These are phyloP conservation scores for Dorcus parallelipipedus DNA, from an alignment of 2,888 invertebrate species.

Conservation along the genomic window DNA sequence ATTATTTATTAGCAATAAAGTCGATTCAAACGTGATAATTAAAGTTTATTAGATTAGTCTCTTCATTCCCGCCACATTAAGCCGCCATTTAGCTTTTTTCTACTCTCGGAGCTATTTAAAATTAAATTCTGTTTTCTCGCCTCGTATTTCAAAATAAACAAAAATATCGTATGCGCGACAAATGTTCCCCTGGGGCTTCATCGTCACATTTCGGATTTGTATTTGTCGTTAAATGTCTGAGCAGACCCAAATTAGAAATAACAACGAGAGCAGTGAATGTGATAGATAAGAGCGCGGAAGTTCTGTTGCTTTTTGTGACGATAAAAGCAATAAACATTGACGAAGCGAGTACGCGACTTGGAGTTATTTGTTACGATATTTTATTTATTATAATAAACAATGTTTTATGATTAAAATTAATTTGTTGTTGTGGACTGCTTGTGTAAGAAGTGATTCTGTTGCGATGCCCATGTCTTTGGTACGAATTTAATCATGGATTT, in stretches of 20 bases:
- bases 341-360: not conserved
- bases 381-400: not conserved
- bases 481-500: conserved; percentile 2
- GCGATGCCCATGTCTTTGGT: not conserved
- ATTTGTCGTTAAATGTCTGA: not conserved
- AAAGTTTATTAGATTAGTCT: too few relatives aligned
- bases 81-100: too few relatives aligned
- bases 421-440: not conserved
- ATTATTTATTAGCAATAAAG: too few relatives aligned
- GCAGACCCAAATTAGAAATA: not conserved
- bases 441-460: not conserved
- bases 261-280: not conserved
- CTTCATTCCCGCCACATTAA: too few relatives aligned
- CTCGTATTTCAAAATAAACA: not conserved
- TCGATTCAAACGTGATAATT: too few relatives aligned
- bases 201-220: not conserved
- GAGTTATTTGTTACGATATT: not conserved
- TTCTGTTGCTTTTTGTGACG: not conserved
- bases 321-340: not conserved
- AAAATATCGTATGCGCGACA: not conserved
- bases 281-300: not conserved
- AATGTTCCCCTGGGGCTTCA: not conserved
- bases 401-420: not conserved
- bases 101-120: too few relatives aligned
- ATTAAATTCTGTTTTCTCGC: not conserved